Conservation (phyloP, 2,113 vertebrate genomes). For the Melanerpes aurifrons region DNA sequence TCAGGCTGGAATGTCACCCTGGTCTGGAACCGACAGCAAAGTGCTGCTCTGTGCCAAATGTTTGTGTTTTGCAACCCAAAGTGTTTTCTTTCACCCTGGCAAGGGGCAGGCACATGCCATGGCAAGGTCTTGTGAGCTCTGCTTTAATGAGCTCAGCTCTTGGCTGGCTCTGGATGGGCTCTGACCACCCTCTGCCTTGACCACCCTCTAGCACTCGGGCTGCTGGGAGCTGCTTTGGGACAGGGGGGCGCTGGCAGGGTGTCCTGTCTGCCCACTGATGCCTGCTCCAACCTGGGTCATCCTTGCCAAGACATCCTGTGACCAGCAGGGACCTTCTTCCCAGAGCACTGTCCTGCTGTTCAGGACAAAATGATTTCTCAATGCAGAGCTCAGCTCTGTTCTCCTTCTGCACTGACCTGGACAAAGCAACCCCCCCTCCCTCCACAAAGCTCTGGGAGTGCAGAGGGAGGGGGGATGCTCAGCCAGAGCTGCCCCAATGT, state of each 20-base stretch:
- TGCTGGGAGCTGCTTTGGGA: not conserved
- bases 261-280: rapidly evolving
- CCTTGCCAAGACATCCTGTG: not conserved
- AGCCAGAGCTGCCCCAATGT: not conserved
- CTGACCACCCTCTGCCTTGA: not conserved
- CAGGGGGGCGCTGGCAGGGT: rapidly evolving
- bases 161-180: not conserved
- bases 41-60: not conserved
- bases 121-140: not conserved
- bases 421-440: not conserved
- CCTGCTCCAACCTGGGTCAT: not conserved
- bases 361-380: not conserved
- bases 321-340: not conserved
- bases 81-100: not conserved
- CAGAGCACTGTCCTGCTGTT: not conserved
- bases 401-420: not conserved
- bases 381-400: not conserved
- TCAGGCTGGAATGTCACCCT: not conserved
- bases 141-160: not conserved
- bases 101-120: not conserved
- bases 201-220: not conserved
- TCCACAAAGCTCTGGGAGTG: not conserved
- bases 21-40: not conserved
- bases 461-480: not conserved
- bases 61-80: not conserved